Evolutionary conservation across 1,140 invertebrate genomes (phyloP), one percentile per base, ranked within the genome.

Genomic region (Hermatobates lingyangjiaoensis): DNA sequence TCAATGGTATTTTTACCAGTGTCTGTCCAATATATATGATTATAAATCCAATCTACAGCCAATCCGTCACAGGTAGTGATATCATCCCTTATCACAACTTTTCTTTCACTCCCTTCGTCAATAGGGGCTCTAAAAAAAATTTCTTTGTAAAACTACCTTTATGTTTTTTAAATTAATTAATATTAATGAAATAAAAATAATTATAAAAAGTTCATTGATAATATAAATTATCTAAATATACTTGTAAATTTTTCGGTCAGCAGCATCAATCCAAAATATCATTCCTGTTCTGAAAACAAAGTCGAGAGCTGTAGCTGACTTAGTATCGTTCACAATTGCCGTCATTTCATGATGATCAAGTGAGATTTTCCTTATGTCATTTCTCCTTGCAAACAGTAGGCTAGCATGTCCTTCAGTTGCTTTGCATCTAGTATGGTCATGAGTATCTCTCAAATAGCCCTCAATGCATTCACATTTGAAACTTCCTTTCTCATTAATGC

Each of bases 1-100:
- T 88, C 81, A 58, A 96, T 95, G 21, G 80, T 87, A 64, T 94
- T 87, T 57, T 82, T 84, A 27, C 82, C 83, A 2, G 88, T 86
- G 63, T 95, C 89, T 0, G 90, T 96, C 86, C 92, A 97, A 69
- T 97, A 98, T 45, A 98, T 66, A 26, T 87, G 68, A 63, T 87
- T 73, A 55, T 86, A 83, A 40, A 88, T 75, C 87, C 87, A 91
- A 59, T 91, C 87, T 1, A 89, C 71, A 0, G 87, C 84, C 1
- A 91, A 67, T 7, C 86, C 34, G 77, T 78, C 14, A 80, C 83
- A 39, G 72, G 79, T 76, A 5, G 83, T 86, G 24, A 88, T 68
- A 62, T 87, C 81, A 44, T 89, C 74, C 21, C 77, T 77, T 15
- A 93, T 80, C 1, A 93, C 82, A 3, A 85, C 79, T 0, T 76